Conservation (phyloP, 2,113 vertebrate genomes). For the Regulus satrapa region DNA sequence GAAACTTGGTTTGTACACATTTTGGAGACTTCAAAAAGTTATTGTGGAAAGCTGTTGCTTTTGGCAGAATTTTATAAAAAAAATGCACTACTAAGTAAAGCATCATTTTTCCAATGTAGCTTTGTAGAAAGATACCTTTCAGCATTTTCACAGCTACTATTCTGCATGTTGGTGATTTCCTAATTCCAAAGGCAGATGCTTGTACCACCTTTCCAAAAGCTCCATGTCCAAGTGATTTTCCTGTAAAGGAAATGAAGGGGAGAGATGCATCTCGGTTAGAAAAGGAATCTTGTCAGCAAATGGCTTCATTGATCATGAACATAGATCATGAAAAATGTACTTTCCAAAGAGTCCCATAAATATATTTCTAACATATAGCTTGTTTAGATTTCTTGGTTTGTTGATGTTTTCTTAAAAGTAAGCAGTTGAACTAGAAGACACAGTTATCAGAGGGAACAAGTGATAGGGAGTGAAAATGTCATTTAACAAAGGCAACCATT, state of each 20-base stretch:
- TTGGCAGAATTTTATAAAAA: background rate
- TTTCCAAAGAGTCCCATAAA: background rate
- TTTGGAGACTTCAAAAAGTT: background rate
- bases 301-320: background rate
- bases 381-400: background rate
- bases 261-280: background rate
- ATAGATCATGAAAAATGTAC: background rate
- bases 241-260: slow-evolving; percentile 68
- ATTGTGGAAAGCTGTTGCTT: background rate
- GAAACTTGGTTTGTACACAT: background rate
- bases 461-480: background rate
- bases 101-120: background rate
- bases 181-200: slow-evolving; percentile 89
- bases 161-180: slow-evolving; percentile 79
- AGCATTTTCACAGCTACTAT: slow-evolving; percentile 97
- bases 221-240: slow-evolving; percentile 88
- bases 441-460: background rate
- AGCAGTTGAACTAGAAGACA: background rate
- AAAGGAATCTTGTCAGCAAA: background rate
- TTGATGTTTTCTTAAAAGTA: background rate
- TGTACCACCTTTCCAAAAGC: slow-evolving; percentile 94
- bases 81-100: background rate
- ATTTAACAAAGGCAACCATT: background rate
- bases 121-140: slow-evolving; percentile 80
- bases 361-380: background rate